Base-by-base conservation (phyloP, 1,140 invertebrate species). In the Drosophila asahinai region DNA sequence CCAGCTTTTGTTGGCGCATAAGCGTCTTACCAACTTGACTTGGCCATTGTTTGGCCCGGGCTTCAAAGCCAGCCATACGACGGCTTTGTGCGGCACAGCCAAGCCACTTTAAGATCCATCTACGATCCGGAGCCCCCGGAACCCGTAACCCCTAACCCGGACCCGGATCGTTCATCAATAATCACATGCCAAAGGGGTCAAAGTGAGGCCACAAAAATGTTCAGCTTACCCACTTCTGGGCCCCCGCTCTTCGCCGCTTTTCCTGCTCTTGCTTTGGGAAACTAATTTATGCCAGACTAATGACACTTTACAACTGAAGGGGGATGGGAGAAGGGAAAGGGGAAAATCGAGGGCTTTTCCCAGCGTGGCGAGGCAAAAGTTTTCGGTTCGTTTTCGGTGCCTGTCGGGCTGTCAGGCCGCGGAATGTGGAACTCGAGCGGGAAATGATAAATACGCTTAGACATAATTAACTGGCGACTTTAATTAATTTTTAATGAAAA, bases 401-500 rank as follows among this genome's bases (percentile, higher is more conserved):
- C 33, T 57, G 54, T 57, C 14, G n/a, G 82, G 80, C 82, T 83
- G 81, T 81, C 83, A 83, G 77, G 73, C 64, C 58, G 58, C 43
- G 71, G 68, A 73, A 73, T 80, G 76, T 43, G 64, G 58, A 60
- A 54, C 80, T 89, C 80, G 86, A 83, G 79, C 86, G 77, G 75
- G 81, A 90, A 90, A 90, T 90, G 86, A 90, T 90, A 90, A 90
- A 90, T 90, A 90, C 86, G 86, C 86, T 90, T 90, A 89, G 86
- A 90, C 86, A 83, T 90, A 90, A 90, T 90, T 90, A 90, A 90
- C 86, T 90, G 81, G 86, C 81, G 72, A 90, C 86, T 90, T 90
- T 90, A 90, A 90, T 90, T 90, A 86, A 90, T 90, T 91, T 90
- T 86, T 90, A 90, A 90, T 90, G 86, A 90, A 90, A 90, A 86